phyloP scores from a whole-genome alignment of 2,888 invertebrate genomes.

The Luffia ferchaultella region DNA sequence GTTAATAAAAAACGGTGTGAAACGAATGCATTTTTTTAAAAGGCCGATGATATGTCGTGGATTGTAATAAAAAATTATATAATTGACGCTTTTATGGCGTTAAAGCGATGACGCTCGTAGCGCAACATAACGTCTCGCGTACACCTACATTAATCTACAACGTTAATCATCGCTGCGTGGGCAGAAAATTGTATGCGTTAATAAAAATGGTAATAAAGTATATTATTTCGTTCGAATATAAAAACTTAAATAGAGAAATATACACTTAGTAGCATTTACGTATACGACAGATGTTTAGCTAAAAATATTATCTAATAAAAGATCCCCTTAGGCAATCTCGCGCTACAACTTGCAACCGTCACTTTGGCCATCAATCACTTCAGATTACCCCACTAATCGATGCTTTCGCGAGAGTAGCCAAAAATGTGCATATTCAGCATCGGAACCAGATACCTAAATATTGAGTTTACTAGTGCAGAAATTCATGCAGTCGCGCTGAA shows the following conservation, averaged over 20 bases:
- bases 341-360: slow-evolving; percentile 31
- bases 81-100: slow-evolving; percentile 4
- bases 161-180: not conserved
- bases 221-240: not conserved
- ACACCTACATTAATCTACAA: not conserved
- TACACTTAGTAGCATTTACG: too few relatives aligned
- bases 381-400: slow-evolving; percentile 43
- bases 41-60: slow-evolving; percentile 16
- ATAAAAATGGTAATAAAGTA: not conserved
- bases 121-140: too few relatives aligned
- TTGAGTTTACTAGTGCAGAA: slow-evolving; percentile 37
- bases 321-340: too few relatives aligned
- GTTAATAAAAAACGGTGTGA: slow-evolving; percentile 34
- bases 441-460: slow-evolving; percentile 28
- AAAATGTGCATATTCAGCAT: slow-evolving; percentile 46
- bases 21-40: slow-evolving; percentile 21
- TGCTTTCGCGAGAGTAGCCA: slow-evolving; percentile 38
- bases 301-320: too few relatives aligned
- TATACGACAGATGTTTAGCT: too few relatives aligned
- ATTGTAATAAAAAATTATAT: slow-evolving; percentile 1
- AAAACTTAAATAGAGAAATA: too few relatives aligned
- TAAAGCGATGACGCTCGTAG: not conserved
- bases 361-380: slow-evolving; percentile 39
- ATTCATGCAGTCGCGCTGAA: slow-evolving; percentile 31
- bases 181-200: not conserved